Percentiles rank a stretch among this genome's conserved stretches.
Evolutionary conservation across 2,797 vertebrate species (phyloP).

Genomic region (Urophycis tenuis): DNA sequence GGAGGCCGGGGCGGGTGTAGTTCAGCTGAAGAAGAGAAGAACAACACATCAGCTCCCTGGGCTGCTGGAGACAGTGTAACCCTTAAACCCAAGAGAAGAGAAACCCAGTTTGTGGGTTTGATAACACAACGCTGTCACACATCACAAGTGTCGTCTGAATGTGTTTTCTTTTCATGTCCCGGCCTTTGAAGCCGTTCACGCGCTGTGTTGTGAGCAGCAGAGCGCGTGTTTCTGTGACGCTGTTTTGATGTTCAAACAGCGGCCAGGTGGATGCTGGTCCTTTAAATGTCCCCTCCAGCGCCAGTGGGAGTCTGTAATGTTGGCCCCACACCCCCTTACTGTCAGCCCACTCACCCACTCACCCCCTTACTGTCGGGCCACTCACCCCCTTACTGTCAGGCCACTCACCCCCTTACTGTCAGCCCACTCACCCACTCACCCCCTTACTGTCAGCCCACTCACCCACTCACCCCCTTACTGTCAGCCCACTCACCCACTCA

Average conservation of each 20-base stretch:
- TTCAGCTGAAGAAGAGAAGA: conserved; percentile 74
- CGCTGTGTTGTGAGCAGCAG: not conserved
- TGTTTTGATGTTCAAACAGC: not conserved
- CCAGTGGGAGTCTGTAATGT: not conserved
- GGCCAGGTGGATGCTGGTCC: not conserved
- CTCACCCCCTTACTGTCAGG: conserved; percentile 92
- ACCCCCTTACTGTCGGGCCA: conserved; percentile 92
- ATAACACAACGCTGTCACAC: not conserved
- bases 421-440: too few relatives aligned
- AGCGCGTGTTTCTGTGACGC: not conserved
- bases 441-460: conserved; percentile 91
- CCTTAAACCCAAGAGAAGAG: conserved; percentile 1
- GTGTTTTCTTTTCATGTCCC: conserved; percentile 7
- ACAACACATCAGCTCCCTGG: not conserved
- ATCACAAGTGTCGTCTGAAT: not conserved
- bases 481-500: too few relatives aligned
- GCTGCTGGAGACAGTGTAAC: too few relatives aligned
- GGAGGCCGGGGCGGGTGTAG: conserved; percentile 93
- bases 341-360: too few relatives aligned
- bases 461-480: conserved; percentile 89
- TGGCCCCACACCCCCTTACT: too few relatives aligned
- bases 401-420: conserved; percentile 90
- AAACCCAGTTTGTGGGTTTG: too few relatives aligned
- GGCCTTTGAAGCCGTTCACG: conserved; percentile 11
- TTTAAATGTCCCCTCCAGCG: not conserved